Evolutionary conservation across 2,888 invertebrate species (phyloP).

Genomic region (Ochropleura leucogaster): DNA sequence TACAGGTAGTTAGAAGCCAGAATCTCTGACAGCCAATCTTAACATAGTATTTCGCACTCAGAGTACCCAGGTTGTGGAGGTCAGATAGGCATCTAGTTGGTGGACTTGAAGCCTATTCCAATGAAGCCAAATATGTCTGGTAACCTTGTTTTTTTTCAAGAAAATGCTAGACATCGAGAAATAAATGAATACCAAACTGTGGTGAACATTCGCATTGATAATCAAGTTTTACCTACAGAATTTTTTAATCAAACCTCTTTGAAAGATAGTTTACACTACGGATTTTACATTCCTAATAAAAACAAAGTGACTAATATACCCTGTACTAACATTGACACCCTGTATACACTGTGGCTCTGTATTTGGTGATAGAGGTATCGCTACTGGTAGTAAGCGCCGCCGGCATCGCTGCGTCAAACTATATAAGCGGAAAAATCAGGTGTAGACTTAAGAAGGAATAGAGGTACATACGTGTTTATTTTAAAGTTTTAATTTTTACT

Average conservation of each 20-base stretch:
- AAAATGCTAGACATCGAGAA: neutral
- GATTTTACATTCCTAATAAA: neutral
- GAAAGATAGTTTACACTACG: neutral
- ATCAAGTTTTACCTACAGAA: neutral
- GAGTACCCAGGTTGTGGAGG: neutral
- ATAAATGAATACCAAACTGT: neutral
- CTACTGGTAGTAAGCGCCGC: slow-evolving; percentile 21
- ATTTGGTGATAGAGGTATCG: slow-evolving; percentile 7
- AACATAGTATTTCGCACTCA: neutral
- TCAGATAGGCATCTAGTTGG: neutral
- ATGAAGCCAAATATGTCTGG: neutral
- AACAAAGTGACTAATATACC: slow-evolving; percentile 2
- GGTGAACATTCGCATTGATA: neutral
- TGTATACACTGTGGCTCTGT: slow-evolving; percentile 1
- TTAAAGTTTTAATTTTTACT: too few species aligned
- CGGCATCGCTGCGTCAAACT: slow-evolving; percentile 39
- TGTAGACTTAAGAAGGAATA: slow-evolving; percentile 25
- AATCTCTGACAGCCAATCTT: neutral
- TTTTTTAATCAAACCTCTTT: neutral
- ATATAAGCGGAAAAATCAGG: slow-evolving; percentile 59
- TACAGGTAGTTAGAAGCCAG: neutral
- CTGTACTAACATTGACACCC: neutral
- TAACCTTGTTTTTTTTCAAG: neutral
- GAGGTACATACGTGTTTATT: neutral
- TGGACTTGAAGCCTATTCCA: neutral